Base-by-base conservation (phyloP, 2,113 vertebrate genomes). In the Thomomys bottae region DNA sequence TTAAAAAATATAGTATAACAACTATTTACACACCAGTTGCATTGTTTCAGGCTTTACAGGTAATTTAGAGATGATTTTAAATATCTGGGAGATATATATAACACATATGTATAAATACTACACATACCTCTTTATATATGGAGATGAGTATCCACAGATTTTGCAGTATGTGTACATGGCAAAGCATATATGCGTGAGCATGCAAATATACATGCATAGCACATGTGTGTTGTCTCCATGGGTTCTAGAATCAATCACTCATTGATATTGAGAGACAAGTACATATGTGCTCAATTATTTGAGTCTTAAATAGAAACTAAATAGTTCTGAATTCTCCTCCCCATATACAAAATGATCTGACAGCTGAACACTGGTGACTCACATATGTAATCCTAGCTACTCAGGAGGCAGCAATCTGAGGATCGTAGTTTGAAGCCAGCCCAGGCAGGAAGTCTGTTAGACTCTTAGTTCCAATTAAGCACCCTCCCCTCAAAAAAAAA, bases 221-320 rank as follows among this genome's bases (percentile, higher is more conserved):
- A 59, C 42, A 70, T 73, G 30, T 67, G 45, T 23, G 40, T 54
- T 67, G 30, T 18, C n/a, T 21, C 10, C 63, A 40, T 34, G 45
- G 28, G 11, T 70, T 57, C 32, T 32, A 64, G 38, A 49, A 28
- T 38, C 18, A 23, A 78, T 63, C 6, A 15, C 40, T 49, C 38
- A 77, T 38, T 78, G 64, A 84, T 34, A 76, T 15, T 32, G 10
- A 84, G 32, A n/a, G 36, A 34, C 6, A 84, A 40, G 26, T 77
- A 2, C 24, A 40, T 20, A 61, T 70, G 6, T 21, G 90, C 64
- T 88, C 5, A 78, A 49, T 76, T 79, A 85, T 66, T 59, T 49
- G 66, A 88, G 18, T 24, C 40, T 88, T 80, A 78, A 86, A 86
- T 23, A 92, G 32, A 94, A 75, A 36, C n/a, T 30, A 87, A 93